These are phyloP conservation scores for Microplitis manilae DNA, from an alignment of 2,888 invertebrate genomes.

Conservation along the genomic window DNA sequence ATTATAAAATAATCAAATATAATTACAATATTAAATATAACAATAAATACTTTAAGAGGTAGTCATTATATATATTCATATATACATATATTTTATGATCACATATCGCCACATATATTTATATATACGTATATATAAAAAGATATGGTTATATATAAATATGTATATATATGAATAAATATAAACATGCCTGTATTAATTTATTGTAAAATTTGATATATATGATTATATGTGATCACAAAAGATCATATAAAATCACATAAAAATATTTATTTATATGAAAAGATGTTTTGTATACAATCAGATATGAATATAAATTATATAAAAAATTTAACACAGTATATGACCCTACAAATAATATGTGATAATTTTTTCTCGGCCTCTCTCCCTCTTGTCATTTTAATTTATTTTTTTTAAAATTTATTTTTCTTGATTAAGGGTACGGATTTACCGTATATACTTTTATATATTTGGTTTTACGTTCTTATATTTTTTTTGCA, in stretches of 20 bases:
- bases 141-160: neutral
- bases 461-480: slow-evolving; percentile 15
- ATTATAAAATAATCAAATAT: neutral
- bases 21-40: neutral
- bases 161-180: neutral
- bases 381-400: slow-evolving; percentile 18
- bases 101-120: neutral
- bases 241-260: neutral
- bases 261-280: neutral
- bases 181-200: neutral
- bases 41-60: neutral
- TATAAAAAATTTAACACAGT: neutral
- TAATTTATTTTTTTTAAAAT: slow-evolving; percentile 18
- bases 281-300: neutral
- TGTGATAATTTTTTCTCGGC: neutral
- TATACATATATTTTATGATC: neutral
- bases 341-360: neutral
- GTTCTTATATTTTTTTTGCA: slow-evolving; percentile 14
- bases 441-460: neutral
- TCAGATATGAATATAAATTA: neutral
- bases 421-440: neutral
- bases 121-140: neutral
- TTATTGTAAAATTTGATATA: neutral
- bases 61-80: neutral
- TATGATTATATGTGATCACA: no score